Conservation (phyloP, 1,140 invertebrate genomes). For the Macrostomum lignano region DNA sequence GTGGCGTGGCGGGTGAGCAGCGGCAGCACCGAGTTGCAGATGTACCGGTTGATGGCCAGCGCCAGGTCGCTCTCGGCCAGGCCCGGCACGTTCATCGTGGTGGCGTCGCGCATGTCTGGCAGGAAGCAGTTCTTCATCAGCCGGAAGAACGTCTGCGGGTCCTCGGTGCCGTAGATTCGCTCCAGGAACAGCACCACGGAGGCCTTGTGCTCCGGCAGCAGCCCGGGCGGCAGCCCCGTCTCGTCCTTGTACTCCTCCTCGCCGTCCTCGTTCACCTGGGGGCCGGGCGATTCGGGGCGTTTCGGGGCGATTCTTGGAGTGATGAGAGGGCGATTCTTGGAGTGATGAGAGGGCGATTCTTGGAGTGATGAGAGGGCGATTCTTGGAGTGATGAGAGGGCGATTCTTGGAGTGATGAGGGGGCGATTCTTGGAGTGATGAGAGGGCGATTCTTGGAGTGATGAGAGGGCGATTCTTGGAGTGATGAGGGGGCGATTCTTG, state of each 20-base stretch:
- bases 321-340: too few species aligned
- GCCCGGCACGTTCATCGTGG: too few species aligned
- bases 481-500: too few species aligned
- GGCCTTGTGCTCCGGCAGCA: conserved; percentile 84
- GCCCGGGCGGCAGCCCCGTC: conserved; percentile 34
- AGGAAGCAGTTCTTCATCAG: conserved; percentile 85
- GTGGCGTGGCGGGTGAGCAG: conserved; percentile 75
- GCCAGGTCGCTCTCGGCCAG: conserved; percentile 94
- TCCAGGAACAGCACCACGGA: conserved; percentile 86
- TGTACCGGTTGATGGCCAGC: conserved; percentile 85
- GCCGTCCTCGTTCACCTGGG: conserved; percentile 5
- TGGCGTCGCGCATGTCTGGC: conserved; percentile 77
- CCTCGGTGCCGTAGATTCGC: conserved; percentile 88
- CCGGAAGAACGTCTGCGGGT: conserved; percentile 72
- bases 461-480: too few species aligned
- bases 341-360: too few species aligned
- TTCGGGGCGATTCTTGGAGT: too few species aligned
- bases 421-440: too few species aligned
- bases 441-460: too few species aligned
- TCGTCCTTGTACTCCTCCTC: conserved; percentile 7
- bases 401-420: too few species aligned
- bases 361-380: too few species aligned
- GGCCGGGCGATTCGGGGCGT: too few species aligned
- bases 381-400: too few species aligned
- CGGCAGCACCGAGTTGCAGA: conserved; percentile 85